Percentiles rank a stretch among this genome's conserved stretches.
Evolutionary conservation across 2,113 vertebrate species (phyloP).

Genomic region (Notarius lentiginosus): DNA sequence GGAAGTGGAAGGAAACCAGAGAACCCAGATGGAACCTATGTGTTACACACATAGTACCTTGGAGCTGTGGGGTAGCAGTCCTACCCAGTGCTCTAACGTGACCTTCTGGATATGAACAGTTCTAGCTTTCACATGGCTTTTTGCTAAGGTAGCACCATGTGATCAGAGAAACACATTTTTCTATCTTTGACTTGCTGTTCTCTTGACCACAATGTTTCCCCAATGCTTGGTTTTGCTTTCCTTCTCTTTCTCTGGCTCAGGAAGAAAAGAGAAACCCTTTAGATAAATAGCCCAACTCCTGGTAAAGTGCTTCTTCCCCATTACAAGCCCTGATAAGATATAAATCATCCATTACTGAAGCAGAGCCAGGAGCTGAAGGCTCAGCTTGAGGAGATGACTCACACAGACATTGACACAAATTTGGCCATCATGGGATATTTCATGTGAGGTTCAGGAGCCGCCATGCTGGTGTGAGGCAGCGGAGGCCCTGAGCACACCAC

Average conservation of each 20-base stretch:
- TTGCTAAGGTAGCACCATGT: neutral
- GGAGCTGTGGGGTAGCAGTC: neutral
- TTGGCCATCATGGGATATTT: slow-evolving; percentile 13
- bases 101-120: neutral
- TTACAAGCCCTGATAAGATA: slow-evolving; percentile 36
- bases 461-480: neutral
- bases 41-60: neutral
- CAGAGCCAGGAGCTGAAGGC: slow-evolving; percentile 14
- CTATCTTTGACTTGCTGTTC: slow-evolving; percentile 1
- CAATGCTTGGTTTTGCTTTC: slow-evolving; percentile 10
- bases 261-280: slow-evolving; percentile 32
- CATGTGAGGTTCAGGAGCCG: neutral
- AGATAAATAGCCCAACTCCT: slow-evolving; percentile 40
- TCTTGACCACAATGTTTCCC: slow-evolving; percentile 5
- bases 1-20: neutral
- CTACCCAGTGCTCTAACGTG: neutral
- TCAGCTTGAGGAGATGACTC: neutral
- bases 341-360: slow-evolving; percentile 58
- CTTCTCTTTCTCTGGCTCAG: slow-evolving; percentile 40
- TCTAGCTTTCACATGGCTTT: neutral
- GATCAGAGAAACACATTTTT: neutral
- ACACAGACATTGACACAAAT: slow-evolving; percentile 22
- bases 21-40: neutral
- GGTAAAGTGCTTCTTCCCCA: slow-evolving; percentile 44
- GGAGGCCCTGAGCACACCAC: neutral